Base-by-base conservation (phyloP, 2,888 invertebrate genomes). In the Toxonevra muliebris region DNA sequence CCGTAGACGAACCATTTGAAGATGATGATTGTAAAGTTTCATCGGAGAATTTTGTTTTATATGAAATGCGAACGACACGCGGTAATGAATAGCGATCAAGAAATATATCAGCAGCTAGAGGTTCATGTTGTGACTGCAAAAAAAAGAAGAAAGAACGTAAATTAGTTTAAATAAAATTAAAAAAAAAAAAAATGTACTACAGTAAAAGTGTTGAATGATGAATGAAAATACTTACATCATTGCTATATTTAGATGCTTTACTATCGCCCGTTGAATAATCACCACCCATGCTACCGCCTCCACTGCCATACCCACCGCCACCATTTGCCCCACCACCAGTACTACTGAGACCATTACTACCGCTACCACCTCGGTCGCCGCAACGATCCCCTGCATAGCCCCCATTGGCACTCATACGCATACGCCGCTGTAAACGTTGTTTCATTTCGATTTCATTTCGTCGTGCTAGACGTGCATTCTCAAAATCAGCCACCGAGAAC, bases 401-500 rank as follows among this genome's bases (percentile, higher is more conserved):
- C 11, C 79, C 80, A 30, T 80, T 82, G 66, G 80, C 80, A 20
- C 80, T 76, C 73, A 82, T 80, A 58, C 84, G 83, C 74, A 82
- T 80, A 41, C 84, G 80, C 45, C 84, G 79, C 17, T 81, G 82
- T 72, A 83, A 69, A 10, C 85, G 78, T 70, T 85, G 83, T 71
- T 83, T 84, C 76, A 85, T 74, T 77, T 85, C 85, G 68, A 84
- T 82, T 76, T 85, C 85, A 70, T 85, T 85, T 55, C 85, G 84
- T 19, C 85, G 77, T 45, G 84, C 85, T 65, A 85, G 75, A 50
- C 85, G 81, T 52, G 85, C 85, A 76, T 85, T 84, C 76, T 85
- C 85, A 73, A 85, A 85, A 70, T 85, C 85, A 1, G 85, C 84
- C 58, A 85, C 85, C 52, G 85, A 85, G 78, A 85, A 85, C 85